Evolutionary conservation across 2,113 vertebrate genomes (phyloP).

Genomic region (Ameiurus melas): DNA sequence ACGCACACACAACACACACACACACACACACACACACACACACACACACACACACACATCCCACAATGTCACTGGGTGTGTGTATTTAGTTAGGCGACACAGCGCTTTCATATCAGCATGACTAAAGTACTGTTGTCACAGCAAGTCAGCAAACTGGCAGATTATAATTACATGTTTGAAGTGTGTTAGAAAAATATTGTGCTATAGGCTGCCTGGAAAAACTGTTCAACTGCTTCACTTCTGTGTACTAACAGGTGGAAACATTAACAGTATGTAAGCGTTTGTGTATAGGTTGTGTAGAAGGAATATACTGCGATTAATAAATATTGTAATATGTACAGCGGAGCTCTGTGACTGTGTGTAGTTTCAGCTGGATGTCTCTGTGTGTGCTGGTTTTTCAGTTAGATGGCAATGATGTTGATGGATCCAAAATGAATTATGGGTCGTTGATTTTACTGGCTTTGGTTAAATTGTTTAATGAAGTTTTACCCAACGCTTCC

Average conservation of each 20-base stretch:
- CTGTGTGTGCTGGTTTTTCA: background rate
- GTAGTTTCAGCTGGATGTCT: background rate
- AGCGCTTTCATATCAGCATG: slow-evolving; percentile 48
- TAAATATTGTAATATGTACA: too few relatives aligned
- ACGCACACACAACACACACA: background rate
- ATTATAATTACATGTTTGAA: slow-evolving; percentile 61
- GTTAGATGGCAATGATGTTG: background rate
- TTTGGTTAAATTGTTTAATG: background rate
- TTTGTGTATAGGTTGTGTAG: background rate
- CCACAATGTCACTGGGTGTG: slow-evolving; percentile 8
- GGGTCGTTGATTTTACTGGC: background rate
- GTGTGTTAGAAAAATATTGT: slow-evolving; percentile 43
- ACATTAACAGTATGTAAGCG: background rate
- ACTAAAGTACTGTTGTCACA: slow-evolving; percentile 60
- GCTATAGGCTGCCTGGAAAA: slow-evolving; percentile 25
- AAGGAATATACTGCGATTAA: background rate
- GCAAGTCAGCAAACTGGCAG: slow-evolving; percentile 57
- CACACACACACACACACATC: slow-evolving; percentile 17
- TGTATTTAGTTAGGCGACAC: slow-evolving; percentile 40
- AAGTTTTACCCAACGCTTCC: background rate
- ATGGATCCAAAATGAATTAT: background rate
- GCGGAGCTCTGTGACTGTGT: background rate
- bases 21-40: background rate
- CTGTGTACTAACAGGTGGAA: background rate
- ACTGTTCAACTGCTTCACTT: background rate